phyloP scores from a whole-genome alignment of 2,113 vertebrate genomes.

The Probosciger aterrimus region DNA sequence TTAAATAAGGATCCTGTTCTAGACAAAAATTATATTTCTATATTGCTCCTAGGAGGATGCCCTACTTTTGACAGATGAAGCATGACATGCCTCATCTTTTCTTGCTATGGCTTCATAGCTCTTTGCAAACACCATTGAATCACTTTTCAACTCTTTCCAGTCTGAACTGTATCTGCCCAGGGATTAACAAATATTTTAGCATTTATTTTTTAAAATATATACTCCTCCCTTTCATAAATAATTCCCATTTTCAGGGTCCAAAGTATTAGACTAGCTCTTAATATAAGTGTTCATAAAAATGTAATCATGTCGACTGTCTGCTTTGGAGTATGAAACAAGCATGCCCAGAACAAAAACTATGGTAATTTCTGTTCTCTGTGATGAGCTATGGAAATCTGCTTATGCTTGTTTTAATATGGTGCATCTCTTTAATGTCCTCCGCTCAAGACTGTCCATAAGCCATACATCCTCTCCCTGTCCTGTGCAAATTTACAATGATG shows the following conservation, averaged over 20 bases:
- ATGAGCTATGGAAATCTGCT: neutral
- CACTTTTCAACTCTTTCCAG: neutral
- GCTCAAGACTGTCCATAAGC: neutral
- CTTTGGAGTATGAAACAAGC: neutral
- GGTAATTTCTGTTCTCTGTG: neutral
- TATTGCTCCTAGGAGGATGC: neutral
- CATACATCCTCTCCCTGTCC: neutral
- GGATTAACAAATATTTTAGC: neutral
- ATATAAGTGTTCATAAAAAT: neutral
- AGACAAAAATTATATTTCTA: neutral
- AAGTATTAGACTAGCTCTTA: neutral
- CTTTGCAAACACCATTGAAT: neutral
- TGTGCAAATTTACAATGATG: neutral
- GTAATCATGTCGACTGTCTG: neutral
- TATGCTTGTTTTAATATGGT: neutral
- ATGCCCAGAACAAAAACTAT: fast-evolving
- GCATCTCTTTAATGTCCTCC: neutral
- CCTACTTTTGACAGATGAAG: neutral
- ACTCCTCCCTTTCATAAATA: neutral
- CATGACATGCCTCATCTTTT: neutral
- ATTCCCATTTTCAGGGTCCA: neutral
- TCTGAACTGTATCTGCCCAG: neutral
- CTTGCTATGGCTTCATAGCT: neutral
- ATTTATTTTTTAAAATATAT: neutral
- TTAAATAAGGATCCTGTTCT: neutral